These are phyloP conservation scores for Campoletis raptor DNA, from an alignment of 2,888 invertebrate species.

Conservation along the genomic window DNA sequence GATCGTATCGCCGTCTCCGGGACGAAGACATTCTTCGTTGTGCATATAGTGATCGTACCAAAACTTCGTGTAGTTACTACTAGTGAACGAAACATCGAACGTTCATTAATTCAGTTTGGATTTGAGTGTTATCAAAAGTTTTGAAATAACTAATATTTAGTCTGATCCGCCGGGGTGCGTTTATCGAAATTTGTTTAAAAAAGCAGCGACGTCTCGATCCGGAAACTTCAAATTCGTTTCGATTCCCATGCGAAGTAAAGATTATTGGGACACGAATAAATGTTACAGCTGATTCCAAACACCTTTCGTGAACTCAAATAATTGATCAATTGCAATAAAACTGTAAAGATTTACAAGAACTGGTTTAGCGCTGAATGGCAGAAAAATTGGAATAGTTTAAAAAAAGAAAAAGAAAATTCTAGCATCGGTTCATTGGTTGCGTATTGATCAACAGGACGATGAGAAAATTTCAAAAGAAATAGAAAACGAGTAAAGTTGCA, in stretches of 20 bases:
- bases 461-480: conserved; percentile 14
- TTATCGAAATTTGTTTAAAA: conserved; percentile 1
- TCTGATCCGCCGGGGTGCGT: not conserved
- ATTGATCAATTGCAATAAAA: not conserved
- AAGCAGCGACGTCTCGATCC: not conserved
- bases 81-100: not conserved
- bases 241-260: not conserved
- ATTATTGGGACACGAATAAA: not conserved
- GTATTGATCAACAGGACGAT: conserved; percentile 25
- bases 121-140: not conserved
- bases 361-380: not conserved
- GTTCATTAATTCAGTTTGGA: not conserved
- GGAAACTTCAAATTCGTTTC: not conserved
- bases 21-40: conserved; percentile 32
- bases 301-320: not conserved
- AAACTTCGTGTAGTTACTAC: not conserved
- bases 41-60: not conserved
- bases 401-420: not conserved
- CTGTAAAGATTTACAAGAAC: not conserved
- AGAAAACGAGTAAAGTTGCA: conserved; percentile 37
- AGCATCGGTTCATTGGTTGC: conserved; percentile 1
- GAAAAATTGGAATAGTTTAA: not conserved
- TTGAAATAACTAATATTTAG: not conserved
- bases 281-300: not conserved
- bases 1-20: conserved; percentile 34